phyloP scores from a whole-genome alignment of 2,113 vertebrate species.

The Nestor notabilis region DNA sequence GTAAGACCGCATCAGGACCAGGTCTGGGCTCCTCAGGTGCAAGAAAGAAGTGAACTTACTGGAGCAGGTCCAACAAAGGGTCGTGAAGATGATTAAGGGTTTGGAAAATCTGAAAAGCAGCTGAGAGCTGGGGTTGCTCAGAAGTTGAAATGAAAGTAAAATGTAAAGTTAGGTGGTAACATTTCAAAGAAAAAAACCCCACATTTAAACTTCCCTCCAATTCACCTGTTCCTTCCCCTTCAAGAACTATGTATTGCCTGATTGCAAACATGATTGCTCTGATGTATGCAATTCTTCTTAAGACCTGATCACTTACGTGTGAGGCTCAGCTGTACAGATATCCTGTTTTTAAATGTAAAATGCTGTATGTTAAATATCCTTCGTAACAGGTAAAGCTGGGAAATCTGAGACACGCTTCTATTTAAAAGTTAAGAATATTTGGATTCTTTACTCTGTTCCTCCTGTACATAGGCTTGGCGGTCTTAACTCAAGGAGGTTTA shows the following conservation, averaged over 20 bases:
- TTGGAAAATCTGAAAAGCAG: neutral
- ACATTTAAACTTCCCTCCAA: neutral
- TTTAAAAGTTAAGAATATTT: neutral
- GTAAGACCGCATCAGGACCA: neutral
- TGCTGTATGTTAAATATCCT: neutral
- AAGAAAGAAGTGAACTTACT: neutral
- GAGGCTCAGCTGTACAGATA: neutral
- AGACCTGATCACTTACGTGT: neutral
- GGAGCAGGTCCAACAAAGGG: neutral
- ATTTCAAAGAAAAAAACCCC: neutral
- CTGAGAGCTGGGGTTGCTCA: neutral
- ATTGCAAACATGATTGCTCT: neutral
- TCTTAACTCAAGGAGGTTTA: neutral
- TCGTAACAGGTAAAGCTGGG: neutral
- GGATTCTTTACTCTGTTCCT: neutral
- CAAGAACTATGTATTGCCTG: neutral
- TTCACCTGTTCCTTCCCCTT: neutral
- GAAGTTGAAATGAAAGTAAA: neutral
- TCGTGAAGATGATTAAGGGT: neutral
- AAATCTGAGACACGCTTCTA: neutral
- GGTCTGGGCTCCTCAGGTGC: neutral
- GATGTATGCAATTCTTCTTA: neutral
- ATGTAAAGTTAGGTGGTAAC: neutral
- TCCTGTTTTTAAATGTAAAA: neutral
- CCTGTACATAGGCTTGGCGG: neutral